These are phyloP conservation scores for Artemia franciscana DNA, from an alignment of 1,140 invertebrate species.

Conservation along the genomic window DNA sequence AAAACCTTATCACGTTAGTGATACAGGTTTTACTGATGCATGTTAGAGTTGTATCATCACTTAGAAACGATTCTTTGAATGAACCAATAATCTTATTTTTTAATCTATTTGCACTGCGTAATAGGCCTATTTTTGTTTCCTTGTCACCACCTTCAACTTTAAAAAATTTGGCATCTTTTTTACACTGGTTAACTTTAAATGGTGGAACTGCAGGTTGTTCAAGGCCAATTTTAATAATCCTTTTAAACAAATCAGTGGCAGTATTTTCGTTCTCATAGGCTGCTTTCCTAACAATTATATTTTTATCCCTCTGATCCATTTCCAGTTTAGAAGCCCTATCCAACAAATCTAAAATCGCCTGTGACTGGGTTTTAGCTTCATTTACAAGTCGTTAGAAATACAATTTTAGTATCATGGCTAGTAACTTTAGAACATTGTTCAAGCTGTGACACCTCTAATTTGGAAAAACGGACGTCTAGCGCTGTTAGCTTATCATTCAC, in stretches of 20 bases:
- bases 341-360: not conserved
- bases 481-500: not conserved
- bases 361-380: not conserved
- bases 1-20: not conserved
- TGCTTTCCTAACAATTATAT: not conserved
- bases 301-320: not conserved
- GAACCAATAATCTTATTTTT: not conserved
- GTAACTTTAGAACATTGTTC: not conserved
- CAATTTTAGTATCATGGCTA: not conserved
- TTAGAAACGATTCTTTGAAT: not conserved
- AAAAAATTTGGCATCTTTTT: not conserved
- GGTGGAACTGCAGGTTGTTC: not conserved
- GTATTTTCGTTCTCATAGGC: not conserved
- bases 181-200: not conserved
- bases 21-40: not conserved
- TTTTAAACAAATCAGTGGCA: not conserved
- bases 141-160: not conserved
- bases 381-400: not conserved
- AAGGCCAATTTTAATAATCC: not conserved
- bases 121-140: not conserved
- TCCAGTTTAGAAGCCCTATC: not conserved
- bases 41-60: not conserved
- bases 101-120: not conserved
- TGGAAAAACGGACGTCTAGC: not conserved
- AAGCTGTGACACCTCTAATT: not conserved